Conservation (phyloP, 2,888 invertebrate genomes). For the Brachyopa scutellaris region DNA sequence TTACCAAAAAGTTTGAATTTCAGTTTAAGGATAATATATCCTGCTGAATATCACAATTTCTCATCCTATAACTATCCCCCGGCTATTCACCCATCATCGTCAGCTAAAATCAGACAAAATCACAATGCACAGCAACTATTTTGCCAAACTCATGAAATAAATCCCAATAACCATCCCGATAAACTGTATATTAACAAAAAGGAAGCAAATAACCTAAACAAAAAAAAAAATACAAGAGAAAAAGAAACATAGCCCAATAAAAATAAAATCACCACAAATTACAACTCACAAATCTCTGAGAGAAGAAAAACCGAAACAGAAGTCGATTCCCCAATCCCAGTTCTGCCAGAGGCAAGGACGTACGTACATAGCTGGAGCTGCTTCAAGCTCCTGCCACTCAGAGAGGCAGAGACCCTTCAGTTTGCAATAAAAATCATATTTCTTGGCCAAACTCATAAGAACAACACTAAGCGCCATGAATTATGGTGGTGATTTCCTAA, state of each 20-base stretch:
- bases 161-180: conserved; percentile 50
- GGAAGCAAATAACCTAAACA: neutral
- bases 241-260: conserved; percentile 43
- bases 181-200: conserved; percentile 42
- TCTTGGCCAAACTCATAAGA: conserved; percentile 62
- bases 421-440: conserved; percentile 72
- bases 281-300: conserved; percentile 60
- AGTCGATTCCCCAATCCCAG: no score
- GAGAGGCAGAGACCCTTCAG: conserved; percentile 46
- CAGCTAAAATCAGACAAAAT: conserved; percentile 37
- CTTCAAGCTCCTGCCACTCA: conserved; percentile 41
- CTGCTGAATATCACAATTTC: conserved; percentile 1
- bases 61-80: neutral
- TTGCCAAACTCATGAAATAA: conserved; percentile 51
- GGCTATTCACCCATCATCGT: conserved; percentile 36
- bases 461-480: conserved; percentile 67
- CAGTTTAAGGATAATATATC: no score
- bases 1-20: no score
- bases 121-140: conserved; percentile 45
- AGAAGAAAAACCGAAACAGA: conserved; percentile 22
- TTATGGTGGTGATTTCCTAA: conserved; percentile 63
- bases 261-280: conserved; percentile 69
- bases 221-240: neutral
- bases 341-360: neutral
- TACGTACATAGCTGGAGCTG: no score